A percentile compares a stretch with the other conserved stretches of the same genome.
Conservation (phyloP, 2,797 vertebrate genomes). For the Rhinichthys osculus region DNA sequence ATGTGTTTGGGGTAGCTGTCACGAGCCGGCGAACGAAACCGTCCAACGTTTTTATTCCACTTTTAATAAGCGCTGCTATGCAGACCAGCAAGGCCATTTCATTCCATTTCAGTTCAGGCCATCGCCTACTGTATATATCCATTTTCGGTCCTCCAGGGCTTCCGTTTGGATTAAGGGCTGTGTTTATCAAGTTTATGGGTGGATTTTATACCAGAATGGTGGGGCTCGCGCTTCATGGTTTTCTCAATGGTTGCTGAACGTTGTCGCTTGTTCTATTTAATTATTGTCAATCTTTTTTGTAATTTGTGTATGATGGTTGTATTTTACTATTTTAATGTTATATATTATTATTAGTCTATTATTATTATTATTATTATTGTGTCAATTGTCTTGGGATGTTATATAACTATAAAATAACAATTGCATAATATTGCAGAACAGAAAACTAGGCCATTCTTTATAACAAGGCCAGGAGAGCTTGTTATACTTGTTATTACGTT, state of each 20-base stretch:
- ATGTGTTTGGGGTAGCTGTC: constrained; percentile 84
- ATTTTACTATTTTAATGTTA: constrained; percentile 8
- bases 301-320: constrained; percentile 28
- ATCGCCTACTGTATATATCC: constrained; percentile 60
- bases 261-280: constrained; percentile 37
- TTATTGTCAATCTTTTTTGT: constrained; percentile 34
- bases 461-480: background rate
- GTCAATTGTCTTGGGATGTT: background rate
- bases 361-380: constrained; percentile 32
- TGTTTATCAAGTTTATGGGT: constrained; percentile 57
- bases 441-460: constrained; percentile 9
- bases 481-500: background rate
- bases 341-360: background rate
- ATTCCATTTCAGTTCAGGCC: constrained; percentile 62
- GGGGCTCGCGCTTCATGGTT: constrained; percentile 63
- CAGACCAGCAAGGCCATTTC: constrained; percentile 68
- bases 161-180: constrained; percentile 56
- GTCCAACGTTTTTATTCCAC: constrained; percentile 81
- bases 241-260: constrained; percentile 38
- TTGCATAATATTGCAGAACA: background rate
- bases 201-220: constrained; percentile 63
- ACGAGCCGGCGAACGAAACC: constrained; percentile 74
- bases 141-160: constrained; percentile 58
- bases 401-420: background rate
- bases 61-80: constrained; percentile 79